Conservation (phyloP, 2,113 vertebrate genomes). For the Erythrocercus mccallii region DNA sequence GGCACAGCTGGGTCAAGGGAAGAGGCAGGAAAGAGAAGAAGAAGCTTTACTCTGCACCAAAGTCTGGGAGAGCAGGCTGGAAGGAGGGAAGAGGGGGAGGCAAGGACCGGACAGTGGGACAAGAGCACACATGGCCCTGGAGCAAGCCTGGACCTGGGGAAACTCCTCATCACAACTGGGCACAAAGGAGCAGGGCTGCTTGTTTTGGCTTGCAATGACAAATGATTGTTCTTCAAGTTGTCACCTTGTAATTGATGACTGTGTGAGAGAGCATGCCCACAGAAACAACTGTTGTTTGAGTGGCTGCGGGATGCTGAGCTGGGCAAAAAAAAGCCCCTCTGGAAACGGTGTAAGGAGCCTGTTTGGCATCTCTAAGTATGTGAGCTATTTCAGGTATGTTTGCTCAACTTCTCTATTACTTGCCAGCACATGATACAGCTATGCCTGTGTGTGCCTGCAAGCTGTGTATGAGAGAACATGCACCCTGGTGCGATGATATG, state of each 20-base stretch:
- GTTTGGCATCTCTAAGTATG: not conserved
- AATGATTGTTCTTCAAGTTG: not conserved
- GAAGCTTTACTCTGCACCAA: not conserved
- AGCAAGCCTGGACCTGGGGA: not conserved
- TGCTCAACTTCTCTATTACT: not conserved
- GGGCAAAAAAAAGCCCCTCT: not conserved
- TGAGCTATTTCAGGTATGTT: slow-evolving; percentile 45
- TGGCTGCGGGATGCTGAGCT: not conserved
- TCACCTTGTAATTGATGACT: not conserved
- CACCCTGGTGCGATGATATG: not conserved
- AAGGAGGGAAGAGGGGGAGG: not conserved
- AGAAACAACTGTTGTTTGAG: not conserved
- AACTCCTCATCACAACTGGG: not conserved
- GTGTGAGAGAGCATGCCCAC: not conserved
- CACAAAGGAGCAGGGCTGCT: not conserved
- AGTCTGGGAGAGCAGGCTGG: not conserved
- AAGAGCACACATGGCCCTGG: not conserved
- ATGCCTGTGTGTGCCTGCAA: not conserved
- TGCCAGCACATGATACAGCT: slow-evolving; percentile 23
- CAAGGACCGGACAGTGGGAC: fast-evolving
- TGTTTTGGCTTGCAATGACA: not conserved
- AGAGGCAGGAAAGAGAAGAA: not conserved
- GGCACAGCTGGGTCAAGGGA: not conserved
- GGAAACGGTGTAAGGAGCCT: not conserved
- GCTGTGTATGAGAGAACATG: not conserved